These are phyloP conservation scores for Sparidentex hasta DNA, from an alignment of 2,797 vertebrate genomes.

Conservation along the genomic window DNA sequence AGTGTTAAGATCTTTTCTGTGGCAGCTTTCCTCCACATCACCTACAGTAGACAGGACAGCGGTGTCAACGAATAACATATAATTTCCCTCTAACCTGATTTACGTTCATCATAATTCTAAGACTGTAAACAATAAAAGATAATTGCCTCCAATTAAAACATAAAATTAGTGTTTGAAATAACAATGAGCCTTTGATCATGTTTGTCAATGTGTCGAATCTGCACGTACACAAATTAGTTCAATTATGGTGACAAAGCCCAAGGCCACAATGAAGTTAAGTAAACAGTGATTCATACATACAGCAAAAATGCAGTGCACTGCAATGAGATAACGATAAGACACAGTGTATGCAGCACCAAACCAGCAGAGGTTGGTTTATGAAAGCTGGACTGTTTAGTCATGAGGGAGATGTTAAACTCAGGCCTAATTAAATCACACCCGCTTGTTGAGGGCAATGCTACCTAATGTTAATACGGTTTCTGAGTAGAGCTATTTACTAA, in stretches of 20 bases:
- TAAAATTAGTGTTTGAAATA: constrained; percentile 14
- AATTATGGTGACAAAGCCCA: constrained; percentile 8
- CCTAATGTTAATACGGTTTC: not conserved
- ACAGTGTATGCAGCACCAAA: not conserved
- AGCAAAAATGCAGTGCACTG: not conserved
- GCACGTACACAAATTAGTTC: constrained; percentile 4
- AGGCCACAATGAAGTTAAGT: constrained; percentile 14
- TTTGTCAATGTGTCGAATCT: constrained; percentile 14
- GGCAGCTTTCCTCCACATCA: constrained; percentile 15
- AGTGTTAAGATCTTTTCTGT: constrained; percentile 25
- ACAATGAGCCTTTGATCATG: not conserved
- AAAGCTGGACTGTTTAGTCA: constrained; percentile 12
- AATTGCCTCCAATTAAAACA: constrained; percentile 23
- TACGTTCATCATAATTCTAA: not conserved
- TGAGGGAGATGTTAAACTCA: not conserved
- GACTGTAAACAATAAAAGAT: constrained; percentile 15
- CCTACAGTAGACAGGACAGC: not conserved
- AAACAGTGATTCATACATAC: constrained; percentile 13
- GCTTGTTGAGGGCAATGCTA: not conserved
- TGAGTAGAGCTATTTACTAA: not conserved
- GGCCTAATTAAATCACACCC: not conserved
- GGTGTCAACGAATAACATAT: not conserved
- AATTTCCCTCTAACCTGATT: not conserved
- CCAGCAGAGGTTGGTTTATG: not conserved
- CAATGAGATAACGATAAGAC: not conserved